phyloP scores from a whole-genome alignment of 1,140 invertebrate species.

The Micrasema longulum region DNA sequence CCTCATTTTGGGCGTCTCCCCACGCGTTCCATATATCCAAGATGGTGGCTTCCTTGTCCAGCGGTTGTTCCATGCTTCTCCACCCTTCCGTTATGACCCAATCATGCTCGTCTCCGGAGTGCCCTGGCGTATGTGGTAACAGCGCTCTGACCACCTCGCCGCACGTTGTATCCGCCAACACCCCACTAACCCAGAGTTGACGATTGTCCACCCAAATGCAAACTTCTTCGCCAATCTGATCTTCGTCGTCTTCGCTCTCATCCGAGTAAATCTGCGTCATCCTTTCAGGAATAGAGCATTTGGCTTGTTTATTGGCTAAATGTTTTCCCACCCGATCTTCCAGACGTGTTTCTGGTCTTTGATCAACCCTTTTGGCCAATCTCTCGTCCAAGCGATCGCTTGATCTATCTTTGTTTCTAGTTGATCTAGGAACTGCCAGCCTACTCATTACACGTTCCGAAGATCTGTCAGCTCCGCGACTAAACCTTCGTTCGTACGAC shows the following conservation, averaged over 20 bases:
- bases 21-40: slow-evolving; percentile 81
- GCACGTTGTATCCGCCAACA: slow-evolving; percentile 81
- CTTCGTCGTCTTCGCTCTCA: slow-evolving; percentile 56
- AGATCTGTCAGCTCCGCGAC: too few species aligned
- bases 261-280: not conserved
- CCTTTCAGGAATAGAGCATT: not conserved
- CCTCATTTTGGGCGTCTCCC: slow-evolving; percentile 77
- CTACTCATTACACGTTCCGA: too few species aligned
- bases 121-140: slow-evolving; percentile 25
- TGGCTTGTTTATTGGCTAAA: too few species aligned
- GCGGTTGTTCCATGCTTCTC: slow-evolving; percentile 77
- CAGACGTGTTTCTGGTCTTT: too few species aligned
- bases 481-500: too few species aligned
- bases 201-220: slow-evolving; percentile 83
- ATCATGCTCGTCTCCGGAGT: slow-evolving; percentile 58
- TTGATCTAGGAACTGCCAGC: too few species aligned
- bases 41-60: slow-evolving; percentile 76
- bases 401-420: too few species aligned
- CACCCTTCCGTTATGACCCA: slow-evolving; percentile 75
- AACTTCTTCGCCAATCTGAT: slow-evolving; percentile 75
- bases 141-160: slow-evolving; percentile 81
- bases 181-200: slow-evolving; percentile 82
- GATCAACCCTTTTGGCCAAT: too few species aligned
- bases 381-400: too few species aligned
- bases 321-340: too few species aligned